Base-by-base conservation (phyloP, 2,797 vertebrate genomes). In the Microchirus variegatus region DNA sequence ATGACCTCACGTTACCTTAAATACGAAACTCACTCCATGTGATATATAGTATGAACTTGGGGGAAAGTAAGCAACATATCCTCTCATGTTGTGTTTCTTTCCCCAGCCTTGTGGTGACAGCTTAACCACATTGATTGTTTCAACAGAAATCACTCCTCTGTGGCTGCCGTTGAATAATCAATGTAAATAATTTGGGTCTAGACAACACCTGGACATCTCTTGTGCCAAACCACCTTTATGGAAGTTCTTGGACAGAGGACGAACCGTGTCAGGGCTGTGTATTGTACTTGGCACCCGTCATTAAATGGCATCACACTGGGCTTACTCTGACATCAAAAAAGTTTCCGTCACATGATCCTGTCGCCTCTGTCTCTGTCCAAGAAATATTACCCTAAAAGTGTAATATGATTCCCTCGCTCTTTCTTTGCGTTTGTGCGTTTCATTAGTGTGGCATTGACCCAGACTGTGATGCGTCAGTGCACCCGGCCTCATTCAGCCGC, bases 401-500 rank as follows among this genome's bases (percentile, higher is more conserved):
- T 50, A 78, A 79, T 44, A 37, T 13, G 67, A 80, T 44, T 55
- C 71, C 71, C 58, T 37, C 53, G 53, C 22, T n/a, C 41, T 47
- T 47, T 42, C 40, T 70, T 65, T 68, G 75, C 59, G 49, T 61
- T 38, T 15, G 15, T 48, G 41, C 10, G 59, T 16, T 43, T 67
- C 51, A 41, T 69, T 50, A 50, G 15, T 38, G 58, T 59, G 59
- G 45, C 60, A 5, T 3, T 66, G 56, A 80, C 55, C 67, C 67
- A 22, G 57, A 16, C 64, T 41, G 16, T 13, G 53, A 53, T 53
- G 35, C 54, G 51, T 75, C 76, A 76, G 59, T 53, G 59, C 1
- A 26, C 49, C 53, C 19, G 22, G 10, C 66, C 64, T 75, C 59
- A 47, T 35, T 76, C 59, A 77, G 75, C 75, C 79, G 67, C 70